Conservation (phyloP, 2,113 vertebrate species). For the Urocolius indicus region DNA sequence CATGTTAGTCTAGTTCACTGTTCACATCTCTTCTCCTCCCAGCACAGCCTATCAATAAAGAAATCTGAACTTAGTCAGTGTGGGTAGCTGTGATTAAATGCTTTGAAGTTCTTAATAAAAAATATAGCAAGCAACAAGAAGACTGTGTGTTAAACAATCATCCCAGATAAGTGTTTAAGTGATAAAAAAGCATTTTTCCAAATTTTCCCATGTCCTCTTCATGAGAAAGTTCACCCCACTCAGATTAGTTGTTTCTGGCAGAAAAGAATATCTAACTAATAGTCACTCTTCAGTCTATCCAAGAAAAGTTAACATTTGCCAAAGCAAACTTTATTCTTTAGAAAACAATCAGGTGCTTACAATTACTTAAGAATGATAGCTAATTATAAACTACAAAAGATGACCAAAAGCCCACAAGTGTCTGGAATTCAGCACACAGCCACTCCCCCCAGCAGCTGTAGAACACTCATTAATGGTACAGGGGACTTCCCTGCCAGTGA, state of each 20-base stretch:
- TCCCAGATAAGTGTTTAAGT: neutral
- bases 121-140: accelerated
- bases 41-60: accelerated
- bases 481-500: neutral
- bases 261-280: neutral
- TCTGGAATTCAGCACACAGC: neutral
- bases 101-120: neutral
- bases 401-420: neutral
- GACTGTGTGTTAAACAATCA: neutral
- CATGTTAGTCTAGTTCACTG: too few species aligned
- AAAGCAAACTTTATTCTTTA: neutral
- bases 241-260: neutral
- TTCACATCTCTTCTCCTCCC: neutral
- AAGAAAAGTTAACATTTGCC: neutral
- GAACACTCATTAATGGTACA: accelerated
- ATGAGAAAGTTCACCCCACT: neutral
- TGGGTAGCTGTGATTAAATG: neutral
- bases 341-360: neutral
- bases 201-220: neutral
- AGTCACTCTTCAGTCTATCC: neutral
- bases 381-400: neutral
- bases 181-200: neutral
- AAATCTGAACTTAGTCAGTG: neutral
- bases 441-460: neutral
- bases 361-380: neutral